Conservation (phyloP, 2,113 vertebrate genomes). For the Lota lota region DNA sequence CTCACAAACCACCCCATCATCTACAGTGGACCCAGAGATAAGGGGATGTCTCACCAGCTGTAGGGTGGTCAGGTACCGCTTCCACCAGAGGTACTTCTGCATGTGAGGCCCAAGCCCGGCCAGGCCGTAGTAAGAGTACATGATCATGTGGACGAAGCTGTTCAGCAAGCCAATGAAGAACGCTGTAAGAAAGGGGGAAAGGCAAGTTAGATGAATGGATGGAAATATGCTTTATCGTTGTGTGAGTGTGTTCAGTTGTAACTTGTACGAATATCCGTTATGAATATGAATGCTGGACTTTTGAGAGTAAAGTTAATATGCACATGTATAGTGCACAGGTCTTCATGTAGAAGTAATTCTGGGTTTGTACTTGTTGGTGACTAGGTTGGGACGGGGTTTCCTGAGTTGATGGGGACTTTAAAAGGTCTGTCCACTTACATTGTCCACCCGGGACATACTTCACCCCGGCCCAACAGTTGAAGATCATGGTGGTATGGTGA, state of each 20-base stretch:
- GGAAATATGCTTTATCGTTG: no score
- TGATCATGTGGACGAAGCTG: constrained; percentile 69
- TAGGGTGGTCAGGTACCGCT: constrained; percentile 72
- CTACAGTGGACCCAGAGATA: no score
- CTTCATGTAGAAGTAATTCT: no score
- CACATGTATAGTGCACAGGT: no score
- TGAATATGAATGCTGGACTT: no score
- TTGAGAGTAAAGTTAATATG: no score
- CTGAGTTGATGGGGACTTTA: neutral
- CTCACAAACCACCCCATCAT: no score
- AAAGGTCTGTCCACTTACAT: constrained; percentile 61
- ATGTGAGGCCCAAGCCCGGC: constrained; percentile 69
- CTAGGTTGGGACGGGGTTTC: no score
- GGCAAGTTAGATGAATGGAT: no score
- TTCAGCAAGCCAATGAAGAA: constrained; percentile 60
- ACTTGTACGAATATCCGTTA: no score
- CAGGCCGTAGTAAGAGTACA: constrained; percentile 74
- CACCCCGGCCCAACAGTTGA: constrained; percentile 79
- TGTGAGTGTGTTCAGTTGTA: no score
- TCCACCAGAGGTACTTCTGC: constrained; percentile 77
- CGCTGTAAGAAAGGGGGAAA: constrained; percentile 61
- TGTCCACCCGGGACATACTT: constrained; percentile 80
- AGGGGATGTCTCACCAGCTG: constrained; percentile 53
- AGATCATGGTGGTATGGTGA: constrained; percentile 80
- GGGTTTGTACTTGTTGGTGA: no score